A percentile compares a stretch with the other conserved stretches of the same genome.
Evolutionary conservation across 2,113 vertebrate species (phyloP).

Genomic region (Crotalus helleri): DNA sequence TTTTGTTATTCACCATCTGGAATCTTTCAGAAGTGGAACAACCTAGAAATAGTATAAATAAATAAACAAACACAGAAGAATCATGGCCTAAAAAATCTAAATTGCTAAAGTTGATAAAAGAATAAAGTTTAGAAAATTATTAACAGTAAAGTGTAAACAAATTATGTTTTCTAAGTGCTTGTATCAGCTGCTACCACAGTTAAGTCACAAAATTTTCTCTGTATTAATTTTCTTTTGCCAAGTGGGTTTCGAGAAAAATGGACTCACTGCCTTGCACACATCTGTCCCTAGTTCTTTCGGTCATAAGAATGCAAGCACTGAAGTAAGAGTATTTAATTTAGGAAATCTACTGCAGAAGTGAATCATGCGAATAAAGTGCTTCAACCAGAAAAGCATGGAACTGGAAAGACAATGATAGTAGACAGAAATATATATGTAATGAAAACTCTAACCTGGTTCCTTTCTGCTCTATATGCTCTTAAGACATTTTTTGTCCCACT

Average conservation of each 20-base stretch:
- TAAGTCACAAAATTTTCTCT: background rate
- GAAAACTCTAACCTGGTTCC: background rate
- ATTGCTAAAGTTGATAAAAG: background rate
- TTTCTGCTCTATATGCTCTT: background rate
- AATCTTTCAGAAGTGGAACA: background rate
- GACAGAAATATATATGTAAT: constrained; percentile 11
- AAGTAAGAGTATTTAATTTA: constrained; percentile 25
- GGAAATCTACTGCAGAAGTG: background rate
- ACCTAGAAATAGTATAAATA: background rate
- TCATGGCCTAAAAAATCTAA: background rate
- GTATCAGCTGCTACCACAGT: background rate
- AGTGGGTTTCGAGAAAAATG: constrained; percentile 1
- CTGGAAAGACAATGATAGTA: constrained; percentile 21
- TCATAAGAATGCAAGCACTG: constrained; percentile 2
- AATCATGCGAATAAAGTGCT: constrained; percentile 9
- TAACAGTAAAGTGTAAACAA: background rate
- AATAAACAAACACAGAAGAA: background rate
- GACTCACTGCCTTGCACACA: constrained; percentile 25
- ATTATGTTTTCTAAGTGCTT: background rate
- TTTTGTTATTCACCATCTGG: background rate
- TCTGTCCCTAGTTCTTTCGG: background rate
- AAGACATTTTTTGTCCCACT: background rate
- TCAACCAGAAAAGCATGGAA: background rate
- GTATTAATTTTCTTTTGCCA: background rate
- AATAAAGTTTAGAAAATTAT: background rate